These are phyloP conservation scores for Silurus glanis DNA, from an alignment of 2,113 vertebrate species.

Conservation along the genomic window DNA sequence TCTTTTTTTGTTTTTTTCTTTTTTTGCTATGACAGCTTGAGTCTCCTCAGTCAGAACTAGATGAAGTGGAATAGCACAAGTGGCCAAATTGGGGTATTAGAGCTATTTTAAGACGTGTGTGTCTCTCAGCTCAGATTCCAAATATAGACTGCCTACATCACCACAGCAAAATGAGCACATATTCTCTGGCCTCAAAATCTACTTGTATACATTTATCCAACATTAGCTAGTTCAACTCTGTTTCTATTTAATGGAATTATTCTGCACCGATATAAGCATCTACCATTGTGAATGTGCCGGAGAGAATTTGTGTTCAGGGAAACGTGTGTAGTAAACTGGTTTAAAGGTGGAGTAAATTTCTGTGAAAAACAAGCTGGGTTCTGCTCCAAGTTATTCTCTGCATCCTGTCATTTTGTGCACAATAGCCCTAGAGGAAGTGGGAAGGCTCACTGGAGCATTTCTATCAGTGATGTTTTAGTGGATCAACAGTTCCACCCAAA, in stretches of 20 bases:
- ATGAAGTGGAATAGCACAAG: slow-evolving; percentile 66
- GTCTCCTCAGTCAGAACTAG: slow-evolving; percentile 63
- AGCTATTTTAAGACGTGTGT: slow-evolving; percentile 73
- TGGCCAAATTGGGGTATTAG: slow-evolving; percentile 73
- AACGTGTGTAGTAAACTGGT: slow-evolving; percentile 38
- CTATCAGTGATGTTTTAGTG: slow-evolving; percentile 62
- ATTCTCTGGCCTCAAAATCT: slow-evolving; percentile 66
- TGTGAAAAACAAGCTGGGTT: slow-evolving; percentile 65
- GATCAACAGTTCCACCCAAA: slow-evolving; percentile 51
- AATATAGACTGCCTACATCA: slow-evolving; percentile 71
- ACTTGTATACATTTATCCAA: slow-evolving; percentile 69
- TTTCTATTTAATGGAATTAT: slow-evolving; percentile 22
- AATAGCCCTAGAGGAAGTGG: slow-evolving; percentile 64
- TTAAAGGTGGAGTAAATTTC: slow-evolving; percentile 53
- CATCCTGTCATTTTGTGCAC: slow-evolving; percentile 70
- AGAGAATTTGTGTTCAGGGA: slow-evolving; percentile 40
- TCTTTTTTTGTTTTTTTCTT: slow-evolving; percentile 29
- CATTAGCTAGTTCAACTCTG: slow-evolving; percentile 51
- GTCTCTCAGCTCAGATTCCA: slow-evolving; percentile 73
- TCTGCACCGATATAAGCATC: slow-evolving; percentile 5
- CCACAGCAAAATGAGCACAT: slow-evolving; percentile 65
- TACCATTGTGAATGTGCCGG: slow-evolving; percentile 28
- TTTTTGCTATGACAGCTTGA: slow-evolving; percentile 33
- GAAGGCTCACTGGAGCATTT: slow-evolving; percentile 56
- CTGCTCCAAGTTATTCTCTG: slow-evolving; percentile 63